Percentiles rank a stretch among this genome's conserved stretches.
Conservation (phyloP, 2,797 vertebrate species). For the Anguilla pacifica region DNA sequence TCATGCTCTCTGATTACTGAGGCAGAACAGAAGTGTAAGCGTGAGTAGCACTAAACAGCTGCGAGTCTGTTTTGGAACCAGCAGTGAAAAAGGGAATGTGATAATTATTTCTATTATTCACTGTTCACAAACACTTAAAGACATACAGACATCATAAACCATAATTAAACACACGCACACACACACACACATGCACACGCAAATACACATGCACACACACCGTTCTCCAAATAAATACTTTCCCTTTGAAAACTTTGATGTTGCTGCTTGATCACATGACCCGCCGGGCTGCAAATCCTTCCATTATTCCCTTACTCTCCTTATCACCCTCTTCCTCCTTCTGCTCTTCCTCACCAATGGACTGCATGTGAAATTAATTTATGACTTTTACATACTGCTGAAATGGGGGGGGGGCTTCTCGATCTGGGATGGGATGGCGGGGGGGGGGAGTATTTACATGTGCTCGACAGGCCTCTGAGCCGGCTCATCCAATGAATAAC, state of each 20-base stretch:
- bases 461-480: not conserved
- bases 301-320: constrained; percentile 36
- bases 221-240: constrained; percentile 30
- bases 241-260: not conserved
- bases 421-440: not conserved
- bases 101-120: too few species aligned
- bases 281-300: constrained; percentile 42
- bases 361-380: not conserved
- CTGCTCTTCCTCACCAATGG: not conserved
- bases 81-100: too few species aligned
- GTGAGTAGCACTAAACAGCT: too few species aligned
- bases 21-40: too few species aligned
- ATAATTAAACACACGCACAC: not conserved
- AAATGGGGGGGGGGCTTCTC: not conserved
- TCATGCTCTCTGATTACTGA: too few species aligned
- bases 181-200: not conserved
- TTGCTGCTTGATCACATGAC: constrained; percentile 20
- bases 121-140: not conserved
- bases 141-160: not conserved
- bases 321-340: not conserved
- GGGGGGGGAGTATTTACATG: constrained; percentile 8
- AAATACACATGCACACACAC: not conserved
- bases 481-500: constrained; percentile 43
- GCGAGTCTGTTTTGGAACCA: too few species aligned
- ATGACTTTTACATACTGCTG: not conserved